A percentile compares a stretch with the other conserved stretches of the same genome.
Conservation (phyloP, 2,113 vertebrate species). For the Gallinago undulata region DNA sequence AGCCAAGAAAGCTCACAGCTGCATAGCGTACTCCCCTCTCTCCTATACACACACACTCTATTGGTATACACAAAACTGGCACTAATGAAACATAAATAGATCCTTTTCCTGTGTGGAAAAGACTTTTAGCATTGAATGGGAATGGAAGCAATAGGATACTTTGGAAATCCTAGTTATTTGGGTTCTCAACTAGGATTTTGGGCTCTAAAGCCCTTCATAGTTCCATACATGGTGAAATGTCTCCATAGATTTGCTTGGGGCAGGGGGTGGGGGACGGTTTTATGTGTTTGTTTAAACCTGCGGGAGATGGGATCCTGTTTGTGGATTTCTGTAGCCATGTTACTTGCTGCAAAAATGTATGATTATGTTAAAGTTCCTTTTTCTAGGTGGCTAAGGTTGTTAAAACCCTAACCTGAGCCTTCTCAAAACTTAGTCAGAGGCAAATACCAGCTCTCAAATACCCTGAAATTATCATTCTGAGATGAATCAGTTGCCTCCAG, state of each 20-base stretch:
- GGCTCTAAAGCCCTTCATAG: background rate
- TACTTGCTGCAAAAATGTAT: background rate
- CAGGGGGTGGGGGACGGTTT: background rate
- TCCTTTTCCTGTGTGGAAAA: slow-evolving; percentile 50
- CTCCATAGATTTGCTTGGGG: background rate
- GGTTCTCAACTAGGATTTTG: background rate
- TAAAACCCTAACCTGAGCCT: background rate
- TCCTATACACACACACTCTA: slow-evolving; percentile 40
- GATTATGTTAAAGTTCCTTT: background rate
- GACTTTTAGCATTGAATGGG: slow-evolving; percentile 8
- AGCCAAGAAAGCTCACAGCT: slow-evolving; percentile 68
- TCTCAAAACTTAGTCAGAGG: background rate
- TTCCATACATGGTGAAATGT: accelerated
- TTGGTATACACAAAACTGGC: slow-evolving; percentile 52
- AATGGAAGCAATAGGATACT: background rate
- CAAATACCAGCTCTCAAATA: too few relatives aligned
- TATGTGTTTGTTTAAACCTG: background rate
- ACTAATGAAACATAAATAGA: slow-evolving; percentile 62
- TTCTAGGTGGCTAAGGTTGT: background rate
- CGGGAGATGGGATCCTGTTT: background rate
- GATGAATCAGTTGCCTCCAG: background rate
- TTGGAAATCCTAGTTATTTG: background rate
- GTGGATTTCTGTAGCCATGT: background rate
- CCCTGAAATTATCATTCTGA: background rate
- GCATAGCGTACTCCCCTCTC: slow-evolving; percentile 41